Percentiles rank a stretch among this genome's conserved stretches.
phyloP scores from a whole-genome alignment of 2,113 vertebrate genomes.

The Eolophus roseicapilla region DNA sequence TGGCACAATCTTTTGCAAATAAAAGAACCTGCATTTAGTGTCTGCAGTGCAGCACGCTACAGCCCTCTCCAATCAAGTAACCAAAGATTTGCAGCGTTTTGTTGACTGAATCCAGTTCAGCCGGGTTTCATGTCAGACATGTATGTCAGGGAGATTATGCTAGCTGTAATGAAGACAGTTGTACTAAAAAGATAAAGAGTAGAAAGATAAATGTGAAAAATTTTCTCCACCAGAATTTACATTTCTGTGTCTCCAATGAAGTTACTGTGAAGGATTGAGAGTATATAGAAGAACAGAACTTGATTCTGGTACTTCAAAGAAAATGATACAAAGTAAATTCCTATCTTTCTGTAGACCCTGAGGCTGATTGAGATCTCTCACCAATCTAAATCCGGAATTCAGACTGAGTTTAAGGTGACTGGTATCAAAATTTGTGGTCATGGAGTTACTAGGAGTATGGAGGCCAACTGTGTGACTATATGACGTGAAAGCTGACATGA shows the following conservation, averaged over 20 bases:
- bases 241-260: not conserved
- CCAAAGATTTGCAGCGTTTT: not conserved
- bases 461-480: not conserved
- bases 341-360: not conserved
- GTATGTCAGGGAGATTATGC: not conserved
- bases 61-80: not conserved
- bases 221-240: not conserved
- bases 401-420: not conserved
- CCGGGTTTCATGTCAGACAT: not conserved
- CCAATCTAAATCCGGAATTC: not conserved
- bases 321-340: not conserved
- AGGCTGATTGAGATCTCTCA: not conserved
- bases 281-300: not conserved
- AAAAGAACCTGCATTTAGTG: not conserved
- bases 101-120: not conserved
- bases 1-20: not conserved
- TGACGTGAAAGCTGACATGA: not conserved
- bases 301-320: not conserved
- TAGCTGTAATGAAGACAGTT: not conserved
- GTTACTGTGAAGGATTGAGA: not conserved
- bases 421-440: not conserved
- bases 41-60: rapidly evolving
- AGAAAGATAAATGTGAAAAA: not conserved
- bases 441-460: not conserved
- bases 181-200: not conserved